These are phyloP conservation scores for Siniperca scherzeri DNA, from an alignment of 2,797 vertebrate genomes.

Conservation along the genomic window DNA sequence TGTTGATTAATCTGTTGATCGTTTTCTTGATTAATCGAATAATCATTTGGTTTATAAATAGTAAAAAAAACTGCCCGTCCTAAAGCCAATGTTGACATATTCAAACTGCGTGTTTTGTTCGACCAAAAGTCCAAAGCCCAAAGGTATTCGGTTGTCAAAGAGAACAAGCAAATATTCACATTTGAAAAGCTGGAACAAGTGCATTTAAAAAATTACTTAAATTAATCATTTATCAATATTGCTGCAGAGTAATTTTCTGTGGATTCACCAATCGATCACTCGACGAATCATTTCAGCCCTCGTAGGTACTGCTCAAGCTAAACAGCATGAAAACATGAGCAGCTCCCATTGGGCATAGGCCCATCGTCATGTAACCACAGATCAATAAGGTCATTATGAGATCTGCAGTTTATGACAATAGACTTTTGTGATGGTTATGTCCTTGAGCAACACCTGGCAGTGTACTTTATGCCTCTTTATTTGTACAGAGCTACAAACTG, in stretches of 20 bases:
- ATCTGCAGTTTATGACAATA: constrained; percentile 5
- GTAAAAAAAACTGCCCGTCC: background rate
- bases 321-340: constrained; percentile 18
- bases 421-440: constrained; percentile 15
- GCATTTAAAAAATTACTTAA: background rate
- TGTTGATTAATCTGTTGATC: background rate
- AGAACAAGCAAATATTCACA: constrained; percentile 3
- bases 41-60: background rate
- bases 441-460: constrained; percentile 23
- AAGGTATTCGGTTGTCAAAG: background rate
- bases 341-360: background rate
- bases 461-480: background rate
- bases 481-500: constrained; percentile 8
- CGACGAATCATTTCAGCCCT: background rate
- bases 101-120: background rate
- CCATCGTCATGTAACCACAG: background rate
- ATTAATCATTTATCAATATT: background rate
- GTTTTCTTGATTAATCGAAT: background rate
- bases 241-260: background rate
- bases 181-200: background rate
- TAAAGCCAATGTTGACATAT: background rate
- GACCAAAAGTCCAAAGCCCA: background rate
- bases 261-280: background rate
- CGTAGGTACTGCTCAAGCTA: background rate
- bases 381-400: background rate